A percentile compares a stretch with the other conserved stretches of the same genome.
Conservation (phyloP, 2,797 vertebrate genomes). For the Glyptemys insculpta region DNA sequence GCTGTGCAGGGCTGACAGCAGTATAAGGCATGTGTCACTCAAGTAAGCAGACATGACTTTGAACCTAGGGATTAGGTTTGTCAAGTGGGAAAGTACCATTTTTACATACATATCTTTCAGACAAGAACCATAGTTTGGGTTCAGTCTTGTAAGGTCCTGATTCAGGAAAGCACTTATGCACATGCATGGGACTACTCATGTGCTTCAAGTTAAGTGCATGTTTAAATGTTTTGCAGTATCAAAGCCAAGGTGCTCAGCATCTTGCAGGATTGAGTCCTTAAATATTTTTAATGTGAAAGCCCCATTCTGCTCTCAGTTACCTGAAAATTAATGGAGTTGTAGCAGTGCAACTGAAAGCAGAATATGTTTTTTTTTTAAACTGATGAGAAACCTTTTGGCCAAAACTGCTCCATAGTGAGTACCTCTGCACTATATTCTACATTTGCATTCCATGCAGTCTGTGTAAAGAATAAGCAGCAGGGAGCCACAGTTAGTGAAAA, state of each 20-base stretch:
- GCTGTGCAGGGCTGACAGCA: neutral
- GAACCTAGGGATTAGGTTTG: neutral
- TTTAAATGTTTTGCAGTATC: neutral
- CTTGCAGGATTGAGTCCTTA: neutral
- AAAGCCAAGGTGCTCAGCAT: neutral
- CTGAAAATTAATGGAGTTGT: neutral
- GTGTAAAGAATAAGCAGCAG: neutral
- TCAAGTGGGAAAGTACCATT: neutral
- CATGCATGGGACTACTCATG: neutral
- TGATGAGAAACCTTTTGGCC: neutral
- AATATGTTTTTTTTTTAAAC: neutral
- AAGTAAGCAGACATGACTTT: fast-evolving
- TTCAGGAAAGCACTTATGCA: neutral
- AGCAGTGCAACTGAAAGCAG: neutral
- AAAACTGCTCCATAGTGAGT: neutral
- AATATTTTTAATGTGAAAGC: neutral
- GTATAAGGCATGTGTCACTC: neutral
- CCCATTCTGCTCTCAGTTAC: neutral
- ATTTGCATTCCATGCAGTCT: neutral
- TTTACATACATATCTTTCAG: neutral
- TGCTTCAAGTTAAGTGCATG: neutral
- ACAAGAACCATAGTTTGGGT: neutral
- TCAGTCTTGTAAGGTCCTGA: neutral
- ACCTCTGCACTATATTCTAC: neutral
- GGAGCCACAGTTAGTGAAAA: neutral